Base-by-base conservation (phyloP, 2,797 vertebrate species). In the Hybognathus amarus region DNA sequence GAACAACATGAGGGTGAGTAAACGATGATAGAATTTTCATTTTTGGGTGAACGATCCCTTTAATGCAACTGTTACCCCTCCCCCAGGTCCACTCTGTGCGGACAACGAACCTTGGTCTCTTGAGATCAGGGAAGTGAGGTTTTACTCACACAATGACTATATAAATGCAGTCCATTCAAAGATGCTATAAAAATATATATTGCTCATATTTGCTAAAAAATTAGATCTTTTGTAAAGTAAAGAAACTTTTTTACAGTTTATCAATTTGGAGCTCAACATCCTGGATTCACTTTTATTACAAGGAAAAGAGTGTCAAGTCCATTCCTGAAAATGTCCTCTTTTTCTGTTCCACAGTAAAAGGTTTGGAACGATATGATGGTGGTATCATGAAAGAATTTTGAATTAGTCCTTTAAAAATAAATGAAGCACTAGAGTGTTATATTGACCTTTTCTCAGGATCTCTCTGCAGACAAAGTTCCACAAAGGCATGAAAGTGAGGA, bases 401-500 rank as follows among this genome's bases (percentile, higher is more conserved):
- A 54, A 73, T 22, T 1, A 52, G 50, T 22, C 12, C 20, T 64
- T 4, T 11, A 52, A 45, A 4, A 52, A 12, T 30, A 78, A 3
- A 24, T 20, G 10, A 36, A 40, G 33, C 54, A 69, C 11, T 17
- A 10, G 30, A 22, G 45, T 17, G 27, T 47, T 9, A 1, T 2
- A 1, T 2, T 70, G 80, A 98, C 98, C 98, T 97, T 30, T 97
- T 94, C 0, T 97, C 96, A 0, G 98, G 96, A 87, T 95, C 97
- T 84, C 98, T 94, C 92, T 98, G 97, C n/a, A 99, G 94, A 89
- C 98, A 99, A 83, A 97, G 95, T 89, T 98, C 97, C 24, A 99
- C 97, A 0, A 99, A 98, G 87, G 94, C 95, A 18, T 99, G 98
- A 90, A 99, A 99, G 89, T 96, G 95, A 5, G 95, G 80, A 24